Evolutionary conservation across 2,113 vertebrate genomes (phyloP), one percentile per base, ranked within the genome.

Genomic region (Siphamia tubifer): DNA sequence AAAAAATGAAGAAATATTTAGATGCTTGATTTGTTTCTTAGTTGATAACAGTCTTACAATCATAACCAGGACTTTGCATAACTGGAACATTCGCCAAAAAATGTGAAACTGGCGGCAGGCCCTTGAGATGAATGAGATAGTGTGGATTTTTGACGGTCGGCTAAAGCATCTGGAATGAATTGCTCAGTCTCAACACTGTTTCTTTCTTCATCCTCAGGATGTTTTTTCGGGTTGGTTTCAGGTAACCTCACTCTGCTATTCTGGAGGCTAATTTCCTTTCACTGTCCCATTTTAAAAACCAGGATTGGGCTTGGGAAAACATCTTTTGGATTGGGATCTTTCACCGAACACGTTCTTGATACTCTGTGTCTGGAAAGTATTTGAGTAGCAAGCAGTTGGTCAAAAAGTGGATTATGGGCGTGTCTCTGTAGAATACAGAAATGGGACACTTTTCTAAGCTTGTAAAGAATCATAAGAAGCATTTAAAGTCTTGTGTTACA

Each of bases 131-230:
- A 57, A 79, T 78, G 82, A 83, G 74, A 85, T 73, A 61, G 54
- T 70, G 56, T 47, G 43, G 55, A 70, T 48, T 42, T 66, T 27
- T 64, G 21, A 58, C 44, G 48, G 51, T 73, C 21, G 17, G 57
- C 60, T 49, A 25, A 28, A 75, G 74, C 90, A 91, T 91, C 89
- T 90, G 90, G 90, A 88, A 83, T 68, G 58, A 75, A 83, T 91
- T 84, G 74, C 65, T 74, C 67, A 40, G 51, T 72, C 73, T 79
- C 44, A 58, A 36, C 39, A 39, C 31, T 84, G 55, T n/a, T n/a
- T n/a, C n/a, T 81, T 82, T 57, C 71, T 80, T 53, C 71, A 53
- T 74, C 49, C 57, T 73, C 20, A 56, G 83, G 82, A 87, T 73
- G 73, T 75, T 71, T 64, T 68, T 69, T 68, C 45, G 25, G 64